These are phyloP conservation scores for Doryteuthis pealeii DNA, from an alignment of 1,140 invertebrate genomes.

Conservation along the genomic window DNA sequence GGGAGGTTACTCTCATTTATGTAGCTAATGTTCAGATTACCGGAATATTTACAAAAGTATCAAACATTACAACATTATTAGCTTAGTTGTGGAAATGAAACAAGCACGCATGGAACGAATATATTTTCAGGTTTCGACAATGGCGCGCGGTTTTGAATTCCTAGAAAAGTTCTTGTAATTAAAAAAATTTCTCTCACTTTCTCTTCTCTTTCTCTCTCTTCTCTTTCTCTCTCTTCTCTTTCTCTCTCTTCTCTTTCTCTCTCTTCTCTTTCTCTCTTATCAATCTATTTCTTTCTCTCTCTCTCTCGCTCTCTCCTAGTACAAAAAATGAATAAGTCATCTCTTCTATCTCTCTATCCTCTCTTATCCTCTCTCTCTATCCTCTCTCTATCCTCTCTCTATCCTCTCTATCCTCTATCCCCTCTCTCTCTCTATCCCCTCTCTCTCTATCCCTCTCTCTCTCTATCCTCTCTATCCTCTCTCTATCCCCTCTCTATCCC, in stretches of 20 bases:
- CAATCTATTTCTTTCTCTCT: neutral
- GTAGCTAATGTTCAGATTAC: too few species aligned
- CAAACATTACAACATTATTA: too few species aligned
- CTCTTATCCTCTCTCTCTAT: too few species aligned
- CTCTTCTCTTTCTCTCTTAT: neutral
- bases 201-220: neutral
- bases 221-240: neutral
- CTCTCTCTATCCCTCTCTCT: slow-evolving; percentile 6
- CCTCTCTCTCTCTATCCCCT: neutral
- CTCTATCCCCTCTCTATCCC: neutral
- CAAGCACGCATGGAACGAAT: too few species aligned
- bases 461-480: neutral
- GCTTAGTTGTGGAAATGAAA: too few species aligned
- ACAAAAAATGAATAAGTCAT: neutral
- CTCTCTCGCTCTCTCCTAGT: slow-evolving; percentile 1
- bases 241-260: neutral
- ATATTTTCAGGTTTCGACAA: too few species aligned
- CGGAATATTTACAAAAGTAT: too few species aligned
- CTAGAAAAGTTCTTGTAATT: too few species aligned
- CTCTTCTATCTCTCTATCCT: slow-evolving; percentile 12
- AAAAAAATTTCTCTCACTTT: too few species aligned
- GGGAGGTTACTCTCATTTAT: too few species aligned
- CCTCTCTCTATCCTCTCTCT: neutral
- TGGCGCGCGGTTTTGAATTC: too few species aligned
- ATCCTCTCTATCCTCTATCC: slow-evolving; percentile 11